These are phyloP conservation scores for Monopis laevigella DNA, from an alignment of 2,888 invertebrate species.

Conservation along the genomic window DNA sequence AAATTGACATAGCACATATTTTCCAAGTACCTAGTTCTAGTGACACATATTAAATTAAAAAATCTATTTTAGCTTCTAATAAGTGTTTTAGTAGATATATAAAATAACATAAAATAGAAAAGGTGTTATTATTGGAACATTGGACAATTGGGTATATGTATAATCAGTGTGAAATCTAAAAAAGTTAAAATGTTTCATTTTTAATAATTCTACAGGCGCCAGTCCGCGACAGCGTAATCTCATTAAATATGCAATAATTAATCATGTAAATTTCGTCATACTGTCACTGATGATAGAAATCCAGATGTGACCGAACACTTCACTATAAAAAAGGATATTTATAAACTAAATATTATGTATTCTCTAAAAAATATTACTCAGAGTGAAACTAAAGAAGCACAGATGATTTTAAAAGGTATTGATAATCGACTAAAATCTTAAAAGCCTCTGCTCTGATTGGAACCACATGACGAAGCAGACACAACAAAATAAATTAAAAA, in stretches of 20 bases:
- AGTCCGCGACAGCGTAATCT: too few species aligned
- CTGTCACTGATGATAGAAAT: not conserved
- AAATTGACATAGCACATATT: too few species aligned
- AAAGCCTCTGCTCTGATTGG: conserved; percentile 55
- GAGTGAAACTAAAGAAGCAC: not conserved
- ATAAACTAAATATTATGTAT: not conserved
- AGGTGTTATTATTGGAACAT: too few species aligned
- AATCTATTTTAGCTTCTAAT: too few species aligned
- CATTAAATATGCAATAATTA: conserved; percentile 16
- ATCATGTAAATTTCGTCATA: conserved; percentile 15
- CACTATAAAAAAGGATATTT: not conserved
- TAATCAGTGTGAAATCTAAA: too few species aligned
- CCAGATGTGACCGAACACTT: not conserved
- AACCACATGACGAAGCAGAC: conserved; percentile 59
- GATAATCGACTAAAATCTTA: conserved; percentile 33
- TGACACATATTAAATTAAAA: too few species aligned
- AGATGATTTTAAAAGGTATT: conserved; percentile 7
- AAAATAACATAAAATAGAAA: too few species aligned
- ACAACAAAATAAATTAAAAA: conserved; percentile 62
- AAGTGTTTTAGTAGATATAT: too few species aligned
- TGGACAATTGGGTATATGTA: too few species aligned
- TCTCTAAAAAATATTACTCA: not conserved
- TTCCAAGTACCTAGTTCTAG: too few species aligned
- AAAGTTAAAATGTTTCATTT: too few species aligned
- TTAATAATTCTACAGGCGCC: too few species aligned